Base-by-base conservation (phyloP, 2,797 vertebrate genomes). In the Moxostoma hubbsi region DNA sequence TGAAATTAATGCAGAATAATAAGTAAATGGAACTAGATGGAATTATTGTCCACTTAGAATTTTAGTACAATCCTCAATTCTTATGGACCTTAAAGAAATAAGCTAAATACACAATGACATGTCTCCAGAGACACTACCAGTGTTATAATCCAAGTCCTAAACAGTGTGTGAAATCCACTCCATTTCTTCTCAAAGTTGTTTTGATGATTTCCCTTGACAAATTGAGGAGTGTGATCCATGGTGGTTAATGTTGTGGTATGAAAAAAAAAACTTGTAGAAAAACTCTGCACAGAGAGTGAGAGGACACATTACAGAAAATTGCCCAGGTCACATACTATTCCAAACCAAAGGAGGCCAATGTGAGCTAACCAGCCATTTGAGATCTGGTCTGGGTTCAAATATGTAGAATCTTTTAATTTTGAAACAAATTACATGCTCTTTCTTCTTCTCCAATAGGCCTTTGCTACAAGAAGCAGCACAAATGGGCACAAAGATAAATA, bases 61-160 rank as follows among this genome's bases (percentile, higher is more conserved):
- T 55, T 50, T 18, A 12, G 45, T 50, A 49, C 43, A 58, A 55
- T 61, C 18, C 5, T 6, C 6, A 11, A 24, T 58, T 61, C 6
- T 62, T 43, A 43, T 77, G 50, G 24, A 49, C 3, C 47, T 13
- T 7, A 51, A n/a, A 61, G 75, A 51, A 68, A 51, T 65, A 43
- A n/a, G 13, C n/a, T 18, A 16, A 77, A 61, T 6, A 67, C 51
- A 67, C 46, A 58, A 84, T 87, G 86, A 85, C 36, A 36, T 36
- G 36, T 36, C 86, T 67, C 59, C 82, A 69, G 68, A 57, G 66
- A 54, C 65, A 81, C 18, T 24, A 57, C 65, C 66, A 36, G 58
- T 69, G 10, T 77, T 58, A 45, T 50, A 80, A 85, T 77, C 70
- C 77, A 49, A 54, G 55, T 82, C 75, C 80, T 81, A 81, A 71